Evolutionary conservation across 2,888 invertebrate species (phyloP), one percentile per base, ranked within the genome.

Genomic region (Leptopilina syphax): DNA sequence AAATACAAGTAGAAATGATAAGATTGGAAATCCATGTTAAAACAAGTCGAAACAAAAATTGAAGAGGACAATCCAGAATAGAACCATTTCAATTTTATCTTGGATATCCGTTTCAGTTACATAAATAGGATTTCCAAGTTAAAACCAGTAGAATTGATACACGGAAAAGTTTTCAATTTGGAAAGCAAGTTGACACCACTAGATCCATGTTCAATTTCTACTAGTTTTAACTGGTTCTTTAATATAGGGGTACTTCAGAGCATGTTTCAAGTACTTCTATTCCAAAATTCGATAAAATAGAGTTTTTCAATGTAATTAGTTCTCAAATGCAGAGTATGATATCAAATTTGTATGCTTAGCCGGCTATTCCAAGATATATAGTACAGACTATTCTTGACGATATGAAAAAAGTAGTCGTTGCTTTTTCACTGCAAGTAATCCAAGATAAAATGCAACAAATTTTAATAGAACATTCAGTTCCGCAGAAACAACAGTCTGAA

Each of bases 371-470:
- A 4, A 65, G 65, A 24, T 24, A 65, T 6, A 65, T 65, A 4
- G 65, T 65, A 5, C 65, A 65, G 8, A 24, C 5, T 10, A 3
- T 65, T 8, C 24, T 65, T 24, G 65, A 65, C 3, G 27, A 65
- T 27, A 66, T 66, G 9, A 4, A 66, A 1, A 66, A 66, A 13
- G 7, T 66, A 34, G 41, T 66, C 41, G 34, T 5, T 27, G 34
- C n/a, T n/a, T n/a, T 34, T 27, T 41, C 41, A 2, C 13, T 66
- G 27, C 34, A 24, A 66, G 1, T 66, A 8, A 3, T 66, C 5
- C 12, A 66, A 66, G 41, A 41, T 66, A 66, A 66, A 66, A 13
- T 13, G 13, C 66, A 66, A 66, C 12, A 66, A 34, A 66, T 66
- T 66, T 66, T 66, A 12, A 13, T 41, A 6, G 4, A 41, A 41